Base-by-base conservation (phyloP, 2,113 vertebrate genomes). In the Amblyopsis rosae region DNA sequence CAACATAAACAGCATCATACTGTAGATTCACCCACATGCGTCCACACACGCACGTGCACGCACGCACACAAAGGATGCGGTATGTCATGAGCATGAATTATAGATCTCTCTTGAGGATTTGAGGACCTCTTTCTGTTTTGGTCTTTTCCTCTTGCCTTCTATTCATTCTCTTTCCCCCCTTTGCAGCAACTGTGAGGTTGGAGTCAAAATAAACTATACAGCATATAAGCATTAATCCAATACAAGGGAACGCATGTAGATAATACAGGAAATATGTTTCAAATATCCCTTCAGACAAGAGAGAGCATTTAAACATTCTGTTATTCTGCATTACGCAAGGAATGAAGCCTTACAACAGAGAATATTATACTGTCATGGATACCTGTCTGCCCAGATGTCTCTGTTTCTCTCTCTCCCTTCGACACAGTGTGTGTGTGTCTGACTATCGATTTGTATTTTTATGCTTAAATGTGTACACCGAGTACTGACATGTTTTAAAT, bases 31-130 rank as follows among this genome's bases (percentile, higher is more conserved):
- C 41, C 76, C 53, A 69, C 74, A 66, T 62, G 72, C 62, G 59
- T 64, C 64, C 53, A 69, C 62, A 68, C 46, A 54, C 58, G 60
- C 19, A 77, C 54, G 73, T 53, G 62, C 26, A 56, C 48, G 60
- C 26, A 50, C 51, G 32, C 55, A 65, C 59, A 66, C 33, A 60
- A 72, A 70, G 60, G 68, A 47, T 46, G 41, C 57, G 53, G 63
- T 60, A 73, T 82, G 81, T 81, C 51, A 62, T 80, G 67, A 76
- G 50, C 80, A 91, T 91, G 85, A 93, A 90, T 92, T 91, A 92
- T 88, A 89, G 72, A 91, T 93, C 76, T 76, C 87, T 81, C 82
- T 73, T 33, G 86, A 88, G 86, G 66, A 77, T 85, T 85, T 75
- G 19, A 26, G 54, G 54, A 9, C 17, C 49, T 78, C 69, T 70